Evolutionary conservation across 2,797 vertebrate species (phyloP), one percentile per base, ranked within the genome.

Genomic region (Selene dorsalis): DNA sequence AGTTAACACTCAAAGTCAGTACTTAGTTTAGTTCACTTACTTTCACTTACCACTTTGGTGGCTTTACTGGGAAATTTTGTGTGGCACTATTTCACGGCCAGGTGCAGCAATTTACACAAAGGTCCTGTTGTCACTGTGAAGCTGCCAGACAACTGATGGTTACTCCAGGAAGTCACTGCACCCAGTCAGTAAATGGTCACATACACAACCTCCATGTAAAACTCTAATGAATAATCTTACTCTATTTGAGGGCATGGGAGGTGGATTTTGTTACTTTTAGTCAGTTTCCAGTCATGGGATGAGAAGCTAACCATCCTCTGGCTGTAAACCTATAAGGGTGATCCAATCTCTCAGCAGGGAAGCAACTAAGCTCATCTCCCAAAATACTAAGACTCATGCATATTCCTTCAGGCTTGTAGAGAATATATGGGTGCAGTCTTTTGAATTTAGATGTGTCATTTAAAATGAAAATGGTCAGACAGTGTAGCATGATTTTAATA

Each of bases 401-500:
- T 52, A 24, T 52, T 52, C n/a, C 50, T 24, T 13, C 7, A 35
- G 9, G 4, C 32, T 35, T 8, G 9, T 2, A 35, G 32, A 35
- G 32, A 35, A 35, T 35, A 35, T 35, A 8, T 35, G 32, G 8
- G 32, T 35, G 6, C 32, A 35, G 32, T 35, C 32, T 8, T 8
- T 35, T 35, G 7, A 9, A 35, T 35, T 35, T 35, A 35, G 32
- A 35, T 35, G 32, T 35, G 32, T 35, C 32, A 35, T 35, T 52
- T 13, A 52, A 12, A 52, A 52, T 24, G 11, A n/a, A 50, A 22
- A 35, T 9, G 32, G 32, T 1, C 32, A 35, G 32, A 35, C 32
- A 35, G 32, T 35, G 32, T 35, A 9, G 35, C 9, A 8, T 65
- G 58, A 30, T 66, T 79, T 77, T 73, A 38, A 69, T 55, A 30